Evolutionary conservation across 2,888 invertebrate genomes (phyloP).

Genomic region (Auanema freiburgensis): DNA sequence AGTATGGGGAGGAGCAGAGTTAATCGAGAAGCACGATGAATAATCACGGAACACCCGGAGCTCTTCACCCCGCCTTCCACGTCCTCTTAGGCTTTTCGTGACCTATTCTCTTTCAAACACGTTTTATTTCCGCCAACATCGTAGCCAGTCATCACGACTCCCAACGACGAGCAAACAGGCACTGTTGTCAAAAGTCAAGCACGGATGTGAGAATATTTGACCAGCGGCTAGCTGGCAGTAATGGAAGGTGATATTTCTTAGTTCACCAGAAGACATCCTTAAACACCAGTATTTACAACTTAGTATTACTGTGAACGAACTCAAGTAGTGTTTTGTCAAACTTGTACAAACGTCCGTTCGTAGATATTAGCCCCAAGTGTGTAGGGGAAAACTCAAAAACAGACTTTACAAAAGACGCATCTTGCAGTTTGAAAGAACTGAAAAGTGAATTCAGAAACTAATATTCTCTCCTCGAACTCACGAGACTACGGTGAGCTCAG

Average conservation of each 20-base stretch:
- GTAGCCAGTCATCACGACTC: constrained; percentile 6
- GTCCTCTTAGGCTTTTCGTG: too few relatives aligned
- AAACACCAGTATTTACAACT: not conserved
- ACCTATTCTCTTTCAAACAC: not conserved
- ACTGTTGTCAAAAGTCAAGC: not conserved
- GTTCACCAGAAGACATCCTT: not conserved
- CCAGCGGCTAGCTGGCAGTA: not conserved
- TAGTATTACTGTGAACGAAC: not conserved
- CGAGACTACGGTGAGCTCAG: too few relatives aligned
- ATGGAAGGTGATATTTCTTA: too few relatives aligned
- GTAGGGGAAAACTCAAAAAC: not conserved
- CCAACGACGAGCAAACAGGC: constrained; percentile 1
- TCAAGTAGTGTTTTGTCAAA: not conserved
- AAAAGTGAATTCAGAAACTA: not conserved
- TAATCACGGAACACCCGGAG: too few relatives aligned
- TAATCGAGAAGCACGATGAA: too few relatives aligned
- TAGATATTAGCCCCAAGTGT: not conserved
- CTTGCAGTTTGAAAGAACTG: not conserved
- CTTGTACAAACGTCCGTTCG: not conserved
- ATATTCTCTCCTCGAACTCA: too few relatives aligned
- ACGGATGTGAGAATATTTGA: constrained; percentile 1
- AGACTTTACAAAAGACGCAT: not conserved
- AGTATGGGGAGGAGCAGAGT: too few relatives aligned
- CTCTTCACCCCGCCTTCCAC: too few relatives aligned
- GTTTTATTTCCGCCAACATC: constrained; percentile 2